Percentiles rank a stretch among this genome's conserved stretches.
Evolutionary conservation across 2,113 vertebrate species (phyloP).

Genomic region (Clarias magur): DNA sequence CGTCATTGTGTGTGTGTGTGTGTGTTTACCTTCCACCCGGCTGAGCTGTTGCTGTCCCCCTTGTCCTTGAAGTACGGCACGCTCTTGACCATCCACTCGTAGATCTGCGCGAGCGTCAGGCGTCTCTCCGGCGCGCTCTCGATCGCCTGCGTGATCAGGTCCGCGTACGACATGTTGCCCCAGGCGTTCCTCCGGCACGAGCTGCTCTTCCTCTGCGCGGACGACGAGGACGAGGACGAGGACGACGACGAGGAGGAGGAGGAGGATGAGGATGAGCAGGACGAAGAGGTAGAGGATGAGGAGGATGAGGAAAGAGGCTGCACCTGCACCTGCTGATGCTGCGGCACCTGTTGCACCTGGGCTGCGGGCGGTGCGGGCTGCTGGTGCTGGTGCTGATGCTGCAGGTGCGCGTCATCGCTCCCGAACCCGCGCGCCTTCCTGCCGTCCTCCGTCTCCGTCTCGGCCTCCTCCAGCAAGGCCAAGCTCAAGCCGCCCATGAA

Average conservation of each 20-base stretch:
- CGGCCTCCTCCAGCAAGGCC: constrained; percentile 79
- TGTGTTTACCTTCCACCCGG: constrained; percentile 91
- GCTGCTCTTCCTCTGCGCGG: constrained; percentile 88
- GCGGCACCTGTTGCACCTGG: constrained; percentile 55
- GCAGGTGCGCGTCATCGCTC: constrained; percentile 56
- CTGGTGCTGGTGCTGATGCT: constrained; percentile 41
- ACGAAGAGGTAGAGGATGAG: constrained; percentile 61
- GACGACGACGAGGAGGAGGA: constrained; percentile 62
- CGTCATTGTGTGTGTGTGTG: not conserved
- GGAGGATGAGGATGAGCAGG: constrained; percentile 61
- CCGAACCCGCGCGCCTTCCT: constrained; percentile 55
- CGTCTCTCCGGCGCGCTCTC: constrained; percentile 94
- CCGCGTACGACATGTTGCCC: constrained; percentile 97
- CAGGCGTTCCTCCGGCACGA: constrained; percentile 95
- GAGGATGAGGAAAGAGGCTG: constrained; percentile 64
- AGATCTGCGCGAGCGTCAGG: constrained; percentile 94
- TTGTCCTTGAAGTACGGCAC: constrained; percentile 98
- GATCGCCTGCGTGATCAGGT: constrained; percentile 96
- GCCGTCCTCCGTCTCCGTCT: constrained; percentile 72
- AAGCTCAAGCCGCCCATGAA: constrained; percentile 80
- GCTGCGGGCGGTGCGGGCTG: constrained; percentile 63
- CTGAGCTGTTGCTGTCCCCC: constrained; percentile 92
- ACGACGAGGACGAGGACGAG: constrained; percentile 50
- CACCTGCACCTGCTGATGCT: constrained; percentile 66
- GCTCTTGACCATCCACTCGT: constrained; percentile 98